Conservation (phyloP, 1,140 invertebrate genomes). For the Mactra quadrangularis region DNA sequence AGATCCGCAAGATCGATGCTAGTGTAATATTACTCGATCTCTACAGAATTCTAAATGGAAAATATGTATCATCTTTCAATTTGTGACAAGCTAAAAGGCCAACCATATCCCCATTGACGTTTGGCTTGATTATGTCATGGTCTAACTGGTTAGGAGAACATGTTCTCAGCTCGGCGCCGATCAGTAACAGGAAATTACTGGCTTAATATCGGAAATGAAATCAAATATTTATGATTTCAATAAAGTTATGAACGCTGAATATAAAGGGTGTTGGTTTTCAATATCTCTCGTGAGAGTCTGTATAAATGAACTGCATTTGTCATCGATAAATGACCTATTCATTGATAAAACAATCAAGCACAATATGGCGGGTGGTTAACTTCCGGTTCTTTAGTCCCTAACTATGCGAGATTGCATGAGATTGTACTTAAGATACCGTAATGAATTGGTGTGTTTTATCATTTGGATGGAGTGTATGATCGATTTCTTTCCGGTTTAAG, state of each 20-base stretch:
- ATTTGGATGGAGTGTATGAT: no score
- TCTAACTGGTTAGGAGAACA: conserved; percentile 39
- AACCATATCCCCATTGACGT: conserved; percentile 40
- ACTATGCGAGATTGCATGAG: no score
- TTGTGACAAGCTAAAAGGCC: conserved; percentile 56
- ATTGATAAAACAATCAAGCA: background rate
- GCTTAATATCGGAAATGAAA: conserved; percentile 40
- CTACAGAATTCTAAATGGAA: conserved; percentile 40
- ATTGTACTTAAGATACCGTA: no score
- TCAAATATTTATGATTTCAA: conserved; percentile 59
- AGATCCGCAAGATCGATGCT: conserved; percentile 9
- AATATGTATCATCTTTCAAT: conserved; percentile 42
- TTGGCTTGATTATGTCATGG: conserved; percentile 55
- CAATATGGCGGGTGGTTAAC: no score
- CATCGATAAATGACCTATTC: conserved; percentile 16
- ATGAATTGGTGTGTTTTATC: no score
- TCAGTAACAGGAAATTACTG: conserved; percentile 47
- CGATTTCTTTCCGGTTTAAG: no score
- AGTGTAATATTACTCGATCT: conserved; percentile 32
- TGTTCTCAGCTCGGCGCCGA: conserved; percentile 10
- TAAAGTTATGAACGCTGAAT: conserved; percentile 51
- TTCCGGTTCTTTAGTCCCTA: no score
- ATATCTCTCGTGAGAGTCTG: conserved; percentile 1
- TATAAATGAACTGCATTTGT: conserved; percentile 9
- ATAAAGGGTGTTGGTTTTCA: conserved; percentile 39